Base-by-base conservation (phyloP, 2,113 vertebrate species). In the Gobius niger region DNA sequence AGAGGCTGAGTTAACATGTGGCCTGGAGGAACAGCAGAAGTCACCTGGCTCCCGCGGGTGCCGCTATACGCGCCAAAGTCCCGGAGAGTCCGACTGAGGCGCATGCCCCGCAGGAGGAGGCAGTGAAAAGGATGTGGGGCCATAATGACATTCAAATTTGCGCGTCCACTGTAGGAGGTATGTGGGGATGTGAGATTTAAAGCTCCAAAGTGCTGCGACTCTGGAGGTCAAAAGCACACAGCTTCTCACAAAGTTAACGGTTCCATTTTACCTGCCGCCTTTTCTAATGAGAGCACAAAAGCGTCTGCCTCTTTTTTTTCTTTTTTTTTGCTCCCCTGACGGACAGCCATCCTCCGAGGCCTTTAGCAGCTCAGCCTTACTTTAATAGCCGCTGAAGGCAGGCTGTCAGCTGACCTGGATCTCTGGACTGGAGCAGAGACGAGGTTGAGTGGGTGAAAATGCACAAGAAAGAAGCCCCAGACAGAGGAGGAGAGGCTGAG, bases 1-100 rank as follows among this genome's bases (percentile, higher is more conserved):
- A 86, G 77, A 85, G 75, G 77, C 80, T 68, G 77, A 83, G 90
- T 92, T 92, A 91, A 90, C 85, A 87, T 82, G 80, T 86, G 80
- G 87, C 88, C 85, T 88, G 77, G 50, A 86, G 90, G 88, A 86
- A 84, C 78, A 81, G 57, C 75, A 75, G 67, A 70, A 90, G 85
- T 85, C 82, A 77, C 80, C 82, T 82, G 60, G 74, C 75, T 89
- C 87, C 82, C 76, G 14, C 68, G 82, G 73, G 83, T 80, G 68
- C 61, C 5, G 5, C 24, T 34, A 4, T 34, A 34, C 61, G 70
- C 75, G 83, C 53, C 73, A 83, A 34, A 71, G 83, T 75, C 82
- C 73, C 82, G 71, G 64, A 76, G 81, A 89, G 59, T 65, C 56
- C 14, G 13, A 77, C 63, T 70, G 75, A 81, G 80, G 71, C 68